Evolutionary conservation across 2,888 invertebrate species (phyloP).

Genomic region (Xestoiulus laeticollis): DNA sequence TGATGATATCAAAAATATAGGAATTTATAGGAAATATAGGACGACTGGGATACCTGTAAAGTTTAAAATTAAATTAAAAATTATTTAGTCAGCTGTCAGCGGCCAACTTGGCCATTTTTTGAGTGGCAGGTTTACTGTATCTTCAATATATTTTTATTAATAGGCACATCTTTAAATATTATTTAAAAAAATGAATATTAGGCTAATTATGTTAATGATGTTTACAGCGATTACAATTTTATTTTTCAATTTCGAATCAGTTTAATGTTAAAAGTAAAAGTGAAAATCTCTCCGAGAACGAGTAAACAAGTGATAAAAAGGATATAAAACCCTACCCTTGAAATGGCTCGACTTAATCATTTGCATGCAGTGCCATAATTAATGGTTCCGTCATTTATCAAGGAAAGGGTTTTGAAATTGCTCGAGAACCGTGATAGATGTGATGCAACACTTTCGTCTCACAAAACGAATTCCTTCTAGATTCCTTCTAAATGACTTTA

Average conservation of each 20-base stretch:
- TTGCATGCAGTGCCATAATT: background rate
- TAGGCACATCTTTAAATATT: too few relatives aligned
- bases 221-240: background rate
- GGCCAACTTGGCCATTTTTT: too few relatives aligned
- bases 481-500: slow-evolving; percentile 19
- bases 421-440: background rate
- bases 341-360: background rate
- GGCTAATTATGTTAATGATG: background rate
- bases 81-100: too few relatives aligned
- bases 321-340: background rate
- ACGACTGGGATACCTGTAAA: too few relatives aligned
- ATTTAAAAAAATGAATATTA: background rate
- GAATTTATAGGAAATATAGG: too few relatives aligned
- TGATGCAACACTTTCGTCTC: background rate
- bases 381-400: slow-evolving; percentile 13
- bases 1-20: too few relatives aligned
- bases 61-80: too few relatives aligned
- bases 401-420: background rate
- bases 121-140: too few relatives aligned
- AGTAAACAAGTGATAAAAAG: background rate
- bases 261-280: background rate
- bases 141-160: too few relatives aligned
- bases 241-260: background rate
- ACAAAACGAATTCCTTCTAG: background rate
- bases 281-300: background rate